Base-by-base conservation (phyloP, 1,140 invertebrate genomes). In the Anthonomus grandis region DNA sequence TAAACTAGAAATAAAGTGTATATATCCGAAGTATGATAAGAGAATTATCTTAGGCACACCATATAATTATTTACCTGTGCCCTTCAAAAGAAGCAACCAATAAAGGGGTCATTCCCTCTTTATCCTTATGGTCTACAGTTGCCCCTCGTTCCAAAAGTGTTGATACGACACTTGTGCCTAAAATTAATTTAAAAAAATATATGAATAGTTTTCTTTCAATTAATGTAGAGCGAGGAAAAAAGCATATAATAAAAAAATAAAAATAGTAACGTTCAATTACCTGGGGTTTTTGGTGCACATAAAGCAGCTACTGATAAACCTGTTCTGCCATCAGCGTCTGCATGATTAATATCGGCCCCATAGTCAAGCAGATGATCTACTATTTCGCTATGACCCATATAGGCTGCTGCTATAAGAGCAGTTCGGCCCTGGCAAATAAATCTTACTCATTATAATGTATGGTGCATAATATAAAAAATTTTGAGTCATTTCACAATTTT, bases 61-160 rank as follows among this genome's bases (percentile, higher is more conserved):
- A n/a, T n/a, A n/a, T 34, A 13, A 42, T 22, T 45, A 36, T 21
- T 44, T 67, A 86, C 83, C 83, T 84, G 68, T 95, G 90, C 2
- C 93, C 93, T 75, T 97, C 93, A 67, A 97, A 96, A 0, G 93
- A 91, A 6, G 94, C 94, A 1, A 97, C 93, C 37, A 97, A 77
- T 8, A 98, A 74, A 2, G 94, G 92, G 2, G 94, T 95, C 79
- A 95, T 94, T 0, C 90, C 89, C 68, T 97, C 93, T 55, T 91
- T 87, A 70, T 96, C 94, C 60, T 91, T 85, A 57, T 91, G 88
- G 73, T 93, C 86, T 1, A 95, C 91, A 45, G 84, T 84, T 0
- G 93, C 93, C n/a, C 88, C 89, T 51, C 85, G 77, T 68, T 95
- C 91, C 21, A 95, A 65, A 3, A 98, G 74, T 65, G 92, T 79